A percentile compares a stretch with the other conserved stretches of the same genome.
Conservation (phyloP, 2,888 invertebrate species). For the Drosophila koepferae region DNA sequence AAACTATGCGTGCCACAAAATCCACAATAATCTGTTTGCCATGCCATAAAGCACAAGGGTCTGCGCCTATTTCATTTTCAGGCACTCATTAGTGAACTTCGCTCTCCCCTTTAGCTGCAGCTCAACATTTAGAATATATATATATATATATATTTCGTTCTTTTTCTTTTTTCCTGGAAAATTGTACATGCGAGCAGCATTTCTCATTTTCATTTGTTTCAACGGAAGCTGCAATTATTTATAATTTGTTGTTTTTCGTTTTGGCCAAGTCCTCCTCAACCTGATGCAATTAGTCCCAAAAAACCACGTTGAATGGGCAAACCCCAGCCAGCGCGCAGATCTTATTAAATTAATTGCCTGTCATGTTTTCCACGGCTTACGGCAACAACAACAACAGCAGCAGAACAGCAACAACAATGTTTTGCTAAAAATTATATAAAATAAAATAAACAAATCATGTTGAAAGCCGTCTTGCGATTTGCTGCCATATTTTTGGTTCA, state of each 20-base stretch:
- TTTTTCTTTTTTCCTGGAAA: constrained; percentile 63
- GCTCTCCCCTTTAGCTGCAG: constrained; percentile 12
- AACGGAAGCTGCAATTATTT: constrained; percentile 79
- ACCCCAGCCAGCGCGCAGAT: constrained; percentile 43
- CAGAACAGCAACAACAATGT: constrained; percentile 29
- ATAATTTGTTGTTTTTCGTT: constrained; percentile 69
- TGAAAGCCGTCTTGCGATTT: constrained; percentile 71
- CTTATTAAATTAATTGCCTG: constrained; percentile 74
- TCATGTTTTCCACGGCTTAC: constrained; percentile 69
- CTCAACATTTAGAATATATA: constrained; percentile 21
- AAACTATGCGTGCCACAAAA: constrained; percentile 75
- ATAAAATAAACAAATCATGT: constrained; percentile 63
- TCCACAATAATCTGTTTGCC: constrained; percentile 75
- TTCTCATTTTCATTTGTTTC: constrained; percentile 60
- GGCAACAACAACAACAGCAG: constrained; percentile 24
- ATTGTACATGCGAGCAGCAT: constrained; percentile 62
- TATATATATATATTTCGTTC: background rate
- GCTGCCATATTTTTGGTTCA: constrained; percentile 70
- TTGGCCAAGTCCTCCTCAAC: constrained; percentile 34
- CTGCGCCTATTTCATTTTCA: constrained; percentile 27
- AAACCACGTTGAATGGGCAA: constrained; percentile 55
- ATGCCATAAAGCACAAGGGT: constrained; percentile 56
- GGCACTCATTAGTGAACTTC: constrained; percentile 70
- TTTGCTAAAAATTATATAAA: constrained; percentile 49
- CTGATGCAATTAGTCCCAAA: constrained; percentile 63